These are phyloP conservation scores for Noctua janthe DNA, from an alignment of 2,888 invertebrate species.

Conservation along the genomic window DNA sequence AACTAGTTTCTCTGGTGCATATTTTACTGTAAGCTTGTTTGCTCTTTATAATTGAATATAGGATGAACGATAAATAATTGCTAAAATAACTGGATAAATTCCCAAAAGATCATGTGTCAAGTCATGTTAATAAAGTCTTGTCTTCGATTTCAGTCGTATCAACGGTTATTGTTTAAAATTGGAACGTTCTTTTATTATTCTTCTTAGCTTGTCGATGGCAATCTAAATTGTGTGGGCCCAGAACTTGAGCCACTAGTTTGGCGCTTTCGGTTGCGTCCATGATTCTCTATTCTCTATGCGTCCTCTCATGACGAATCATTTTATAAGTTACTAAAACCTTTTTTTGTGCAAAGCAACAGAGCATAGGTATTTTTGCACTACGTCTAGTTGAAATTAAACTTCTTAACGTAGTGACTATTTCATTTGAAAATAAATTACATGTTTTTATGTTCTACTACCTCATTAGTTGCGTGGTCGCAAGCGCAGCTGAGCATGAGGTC, in stretches of 20 bases:
- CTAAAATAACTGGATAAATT: constrained; percentile 7
- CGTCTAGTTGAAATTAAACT: background rate
- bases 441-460: background rate
- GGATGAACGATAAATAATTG: constrained; percentile 24
- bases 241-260: too few species aligned
- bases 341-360: background rate
- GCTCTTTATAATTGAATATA: constrained; percentile 68
- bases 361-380: background rate
- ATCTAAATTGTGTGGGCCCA: too few species aligned
- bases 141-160: background rate
- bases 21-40: constrained; percentile 61
- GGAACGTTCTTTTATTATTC: too few species aligned
- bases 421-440: background rate
- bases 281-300: too few species aligned
- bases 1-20: constrained; percentile 61
- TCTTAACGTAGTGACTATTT: background rate
- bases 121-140: background rate
- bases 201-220: too few species aligned
- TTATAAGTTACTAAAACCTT: background rate
- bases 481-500: too few species aligned
- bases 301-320: background rate
- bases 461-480: too few species aligned
- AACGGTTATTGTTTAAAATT: background rate
- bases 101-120: background rate
- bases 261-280: too few species aligned